Evolutionary conservation across 2,113 vertebrate species (phyloP), one percentile per base, ranked within the genome.

Genomic region (Sinocyclocheilus rhinocerous): DNA sequence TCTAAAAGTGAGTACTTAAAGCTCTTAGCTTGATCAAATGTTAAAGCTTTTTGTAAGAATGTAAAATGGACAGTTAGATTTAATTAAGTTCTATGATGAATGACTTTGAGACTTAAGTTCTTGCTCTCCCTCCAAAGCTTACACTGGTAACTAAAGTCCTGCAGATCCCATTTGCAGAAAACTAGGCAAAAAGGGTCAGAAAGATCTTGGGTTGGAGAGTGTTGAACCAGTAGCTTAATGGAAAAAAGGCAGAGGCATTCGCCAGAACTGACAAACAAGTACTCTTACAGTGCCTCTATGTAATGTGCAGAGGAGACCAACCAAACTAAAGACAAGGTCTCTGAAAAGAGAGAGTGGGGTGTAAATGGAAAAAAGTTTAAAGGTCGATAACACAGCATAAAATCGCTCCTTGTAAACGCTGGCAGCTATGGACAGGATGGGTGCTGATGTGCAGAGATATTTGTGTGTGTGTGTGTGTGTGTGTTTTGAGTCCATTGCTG

Each of bases 301-400:
- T 59, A 79, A 59, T 39, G 33, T 79, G 50, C 11, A 79, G 5
- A 59, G 29, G 29, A 22, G 76, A 11, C 55, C 29, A 59, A 79
- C 52, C 76, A 59, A 79, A 57, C 29, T 20, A 73, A 73, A 22
- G 20, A n/a, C 70, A 73, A n/a, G 20, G 36, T 79, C 76, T 77
- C n/a, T 55, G 48, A 77, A 36, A 79, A 61, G 55, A 20, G 29
- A 79, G 52, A 79, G 76, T 59, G 20, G 5, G 76, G 76, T 79
- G 52, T 79, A 59, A 79, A 61, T 79, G 52, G 76, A 61, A 61
- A 59, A 7, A 79, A 79, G 52, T 39, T 39, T 79, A 59, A 79
- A 79, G 76, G 29, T 79, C 29, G 76, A 79, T 79, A 79, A 59
- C 26, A 29, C 52, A 84, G 50, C n/a, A 84, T 73, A 33, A 76